A percentile compares a stretch with the other conserved stretches of the same genome.
Conservation (phyloP, 2,888 invertebrate genomes). For the Bedellia somnulentella region DNA sequence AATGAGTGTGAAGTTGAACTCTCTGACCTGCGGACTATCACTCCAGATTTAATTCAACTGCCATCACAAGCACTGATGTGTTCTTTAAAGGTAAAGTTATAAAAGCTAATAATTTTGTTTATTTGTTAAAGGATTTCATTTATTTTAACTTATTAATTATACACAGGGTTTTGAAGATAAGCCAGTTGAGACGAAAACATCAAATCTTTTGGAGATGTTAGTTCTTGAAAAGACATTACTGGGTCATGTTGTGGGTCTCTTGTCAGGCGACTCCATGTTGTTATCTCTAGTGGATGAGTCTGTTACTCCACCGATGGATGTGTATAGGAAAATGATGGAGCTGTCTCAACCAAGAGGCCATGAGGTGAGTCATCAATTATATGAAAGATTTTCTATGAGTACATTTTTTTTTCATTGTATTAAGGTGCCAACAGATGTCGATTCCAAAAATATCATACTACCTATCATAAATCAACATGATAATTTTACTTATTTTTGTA, state of each 20-base stretch:
- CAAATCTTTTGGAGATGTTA: constrained; percentile 67
- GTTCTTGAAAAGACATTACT: constrained; percentile 66
- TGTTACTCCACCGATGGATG: constrained; percentile 54
- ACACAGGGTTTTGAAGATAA: constrained; percentile 53
- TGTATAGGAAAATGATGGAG: constrained; percentile 56
- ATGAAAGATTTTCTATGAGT: constrained; percentile 9
- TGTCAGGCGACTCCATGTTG: constrained; percentile 54
- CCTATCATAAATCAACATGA: no score
- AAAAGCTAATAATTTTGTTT: background rate
- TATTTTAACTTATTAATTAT: background rate
- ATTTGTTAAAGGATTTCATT: no score
- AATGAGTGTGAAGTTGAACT: constrained; percentile 80
- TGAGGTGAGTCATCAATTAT: constrained; percentile 39
- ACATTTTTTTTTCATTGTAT: background rate
- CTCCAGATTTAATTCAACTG: constrained; percentile 64
- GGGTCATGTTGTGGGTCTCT: constrained; percentile 58
- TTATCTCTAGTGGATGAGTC: constrained; percentile 65
- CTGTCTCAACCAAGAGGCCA: constrained; percentile 32
- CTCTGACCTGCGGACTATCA: constrained; percentile 64
- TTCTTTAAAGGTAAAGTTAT: constrained; percentile 61
- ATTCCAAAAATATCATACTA: no score
- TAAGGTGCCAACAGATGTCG: no score
- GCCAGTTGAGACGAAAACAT: constrained; percentile 56
- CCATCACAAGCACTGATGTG: constrained; percentile 78
- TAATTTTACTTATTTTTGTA: no score